phyloP scores from a whole-genome alignment of 2,888 invertebrate genomes.

The Epinotia bilunana region DNA sequence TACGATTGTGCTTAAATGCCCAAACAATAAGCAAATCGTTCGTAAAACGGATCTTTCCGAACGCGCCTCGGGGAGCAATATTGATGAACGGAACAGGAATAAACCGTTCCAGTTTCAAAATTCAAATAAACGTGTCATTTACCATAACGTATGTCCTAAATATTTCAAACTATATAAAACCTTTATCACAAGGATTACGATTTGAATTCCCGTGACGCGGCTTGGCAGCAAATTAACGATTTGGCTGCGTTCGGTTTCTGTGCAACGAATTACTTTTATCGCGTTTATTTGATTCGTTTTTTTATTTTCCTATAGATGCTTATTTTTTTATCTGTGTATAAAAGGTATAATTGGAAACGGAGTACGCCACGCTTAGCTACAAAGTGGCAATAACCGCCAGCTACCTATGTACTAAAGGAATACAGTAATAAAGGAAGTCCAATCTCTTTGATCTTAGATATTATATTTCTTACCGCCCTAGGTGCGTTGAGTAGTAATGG shows the following conservation, averaged over 20 bases:
- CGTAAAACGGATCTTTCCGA: neutral
- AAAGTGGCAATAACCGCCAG: no score
- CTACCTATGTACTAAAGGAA: no score
- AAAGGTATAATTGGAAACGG: no score
- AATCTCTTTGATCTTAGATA: no score
- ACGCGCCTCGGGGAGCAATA: constrained; percentile 13
- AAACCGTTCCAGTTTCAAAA: constrained; percentile 9
- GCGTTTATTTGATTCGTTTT: neutral
- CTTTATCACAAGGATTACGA: neutral
- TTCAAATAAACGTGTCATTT: constrained; percentile 15
- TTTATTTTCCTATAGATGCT: neutral
- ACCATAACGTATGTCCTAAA: no score
- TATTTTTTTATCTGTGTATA: no score
- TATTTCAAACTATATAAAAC: neutral
- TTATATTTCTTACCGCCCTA: no score
- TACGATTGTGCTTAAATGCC: neutral
- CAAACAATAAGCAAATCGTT: constrained; percentile 24
- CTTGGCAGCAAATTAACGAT: constrained; percentile 3
- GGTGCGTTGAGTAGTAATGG: no score
- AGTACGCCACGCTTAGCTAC: no score
- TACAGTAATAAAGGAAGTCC: no score
- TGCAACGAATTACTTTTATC: neutral
- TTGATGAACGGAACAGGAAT: constrained; percentile 15
- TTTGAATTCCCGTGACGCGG: neutral
- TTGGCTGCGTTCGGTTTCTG: constrained; percentile 5